A percentile compares a stretch with the other conserved stretches of the same genome.
Conservation (phyloP, 2,113 vertebrate genomes). For the Ptilonorhynchus violaceus region DNA sequence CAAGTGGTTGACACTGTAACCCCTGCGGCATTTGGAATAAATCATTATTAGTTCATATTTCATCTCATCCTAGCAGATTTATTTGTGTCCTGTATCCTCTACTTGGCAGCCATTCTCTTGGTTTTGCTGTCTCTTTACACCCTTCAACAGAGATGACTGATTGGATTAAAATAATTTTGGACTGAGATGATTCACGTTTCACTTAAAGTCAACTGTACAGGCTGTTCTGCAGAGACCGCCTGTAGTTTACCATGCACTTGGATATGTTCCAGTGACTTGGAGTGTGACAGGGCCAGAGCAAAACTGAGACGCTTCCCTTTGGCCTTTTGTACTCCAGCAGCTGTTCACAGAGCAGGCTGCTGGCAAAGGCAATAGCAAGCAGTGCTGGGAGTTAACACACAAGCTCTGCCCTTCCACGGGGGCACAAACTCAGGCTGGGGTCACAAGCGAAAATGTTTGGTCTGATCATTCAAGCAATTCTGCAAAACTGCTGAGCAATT, state of each 20-base stretch:
- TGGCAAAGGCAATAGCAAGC: background rate
- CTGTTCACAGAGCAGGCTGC: background rate
- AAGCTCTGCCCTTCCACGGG: background rate
- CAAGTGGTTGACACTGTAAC: background rate
- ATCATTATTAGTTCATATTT: conserved; percentile 53
- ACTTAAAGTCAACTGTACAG: conserved; percentile 34
- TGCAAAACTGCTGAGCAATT: background rate
- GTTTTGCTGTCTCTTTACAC: conserved; percentile 38
- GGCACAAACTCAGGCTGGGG: background rate
- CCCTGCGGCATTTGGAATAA: conserved; percentile 23
- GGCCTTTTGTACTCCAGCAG: conserved; percentile 34
- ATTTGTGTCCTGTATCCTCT: conserved; percentile 31
- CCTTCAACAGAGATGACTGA: conserved; percentile 23
- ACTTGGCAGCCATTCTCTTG: conserved; percentile 36
- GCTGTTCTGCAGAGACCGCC: background rate
- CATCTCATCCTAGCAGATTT: conserved; percentile 39
- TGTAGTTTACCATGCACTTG: background rate
- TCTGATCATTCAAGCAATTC: background rate
- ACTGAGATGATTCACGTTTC: conserved; percentile 33
- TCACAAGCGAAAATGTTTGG: background rate
- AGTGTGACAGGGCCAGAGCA: background rate
- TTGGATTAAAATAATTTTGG: conserved; percentile 53
- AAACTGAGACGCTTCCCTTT: background rate
- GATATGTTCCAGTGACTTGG: background rate
- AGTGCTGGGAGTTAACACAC: background rate